Conservation (phyloP, 1,140 invertebrate genomes). For the Piezodorus guildinii region DNA sequence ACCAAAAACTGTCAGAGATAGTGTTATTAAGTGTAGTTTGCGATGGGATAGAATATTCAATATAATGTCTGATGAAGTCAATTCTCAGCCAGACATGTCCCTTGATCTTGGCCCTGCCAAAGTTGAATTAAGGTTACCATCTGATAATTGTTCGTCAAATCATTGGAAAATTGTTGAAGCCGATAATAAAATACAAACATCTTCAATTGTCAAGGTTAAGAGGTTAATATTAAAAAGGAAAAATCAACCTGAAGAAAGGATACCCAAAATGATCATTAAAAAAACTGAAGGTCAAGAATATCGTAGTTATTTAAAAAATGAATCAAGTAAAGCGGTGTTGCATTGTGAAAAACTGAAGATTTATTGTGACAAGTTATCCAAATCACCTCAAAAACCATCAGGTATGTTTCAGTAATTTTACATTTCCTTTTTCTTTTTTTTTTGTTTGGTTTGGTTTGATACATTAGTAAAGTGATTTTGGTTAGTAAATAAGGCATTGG, state of each 20-base stretch:
- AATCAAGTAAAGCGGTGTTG: slow-evolving; percentile 1
- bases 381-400: not conserved
- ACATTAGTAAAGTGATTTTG: no score
- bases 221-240: slow-evolving; percentile 3
- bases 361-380: not conserved
- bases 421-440: no score
- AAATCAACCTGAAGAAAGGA: slow-evolving; percentile 9
- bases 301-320: slow-evolving; percentile 3
- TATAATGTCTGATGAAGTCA: slow-evolving; percentile 5
- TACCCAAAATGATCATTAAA: slow-evolving; percentile 9
- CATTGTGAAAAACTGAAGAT: slow-evolving; percentile 7
- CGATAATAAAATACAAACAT: slow-evolving; percentile 8
- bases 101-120: slow-evolving; percentile 2
- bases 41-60: slow-evolving; percentile 5
- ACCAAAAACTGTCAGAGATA: not conserved
- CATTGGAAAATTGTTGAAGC: slow-evolving; percentile 10
- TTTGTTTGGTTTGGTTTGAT: no score
- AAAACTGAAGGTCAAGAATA: slow-evolving; percentile 7
- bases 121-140: slow-evolving; percentile 3
- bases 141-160: not conserved
- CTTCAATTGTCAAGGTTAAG: slow-evolving; percentile 1
- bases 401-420: no score
- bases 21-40: slow-evolving; percentile 8
- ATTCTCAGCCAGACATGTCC: not conserved
- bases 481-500: no score